Evolutionary conservation across 2,113 vertebrate genomes (phyloP).

Genomic region (Halcyon senegalensis): DNA sequence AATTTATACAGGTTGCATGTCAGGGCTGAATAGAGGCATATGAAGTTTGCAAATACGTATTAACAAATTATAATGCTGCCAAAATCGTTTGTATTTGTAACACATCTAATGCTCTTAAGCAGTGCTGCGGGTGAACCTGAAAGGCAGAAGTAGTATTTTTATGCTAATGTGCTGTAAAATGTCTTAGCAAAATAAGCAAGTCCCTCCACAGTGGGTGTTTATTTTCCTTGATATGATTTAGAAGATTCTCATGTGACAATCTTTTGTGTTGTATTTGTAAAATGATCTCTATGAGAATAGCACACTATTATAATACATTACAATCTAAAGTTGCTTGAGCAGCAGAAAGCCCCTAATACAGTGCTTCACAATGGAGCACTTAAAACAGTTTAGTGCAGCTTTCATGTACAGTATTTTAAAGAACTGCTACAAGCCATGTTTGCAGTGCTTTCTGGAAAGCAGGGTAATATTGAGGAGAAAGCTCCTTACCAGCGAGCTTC

Average conservation of each 20-base stretch:
- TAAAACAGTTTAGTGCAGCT: constrained; percentile 73
- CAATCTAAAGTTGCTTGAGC: constrained; percentile 64
- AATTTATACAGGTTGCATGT: constrained; percentile 2
- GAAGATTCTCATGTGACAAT: constrained; percentile 59
- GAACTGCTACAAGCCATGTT: constrained; percentile 63
- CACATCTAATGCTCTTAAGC: constrained; percentile 37
- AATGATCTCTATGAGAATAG: constrained; percentile 59
- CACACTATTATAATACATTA: constrained; percentile 65
- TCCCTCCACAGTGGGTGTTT: constrained; percentile 57
- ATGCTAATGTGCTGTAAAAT: constrained; percentile 65
- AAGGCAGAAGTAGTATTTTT: constrained; percentile 69
- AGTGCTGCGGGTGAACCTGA: constrained; percentile 57
- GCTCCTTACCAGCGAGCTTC: constrained; percentile 64
- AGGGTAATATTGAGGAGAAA: constrained; percentile 63
- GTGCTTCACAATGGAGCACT: constrained; percentile 58
- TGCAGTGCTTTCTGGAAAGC: constrained; percentile 67
- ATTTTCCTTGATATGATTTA: constrained; percentile 71
- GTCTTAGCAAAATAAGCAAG: constrained; percentile 66
- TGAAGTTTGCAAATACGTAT: constrained; percentile 53
- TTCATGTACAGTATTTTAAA: constrained; percentile 66
- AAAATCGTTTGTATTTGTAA: constrained; percentile 52
- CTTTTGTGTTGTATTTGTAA: constrained; percentile 70
- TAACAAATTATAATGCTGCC: constrained; percentile 48
- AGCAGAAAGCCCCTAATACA: constrained; percentile 69
- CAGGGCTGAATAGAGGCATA: neutral